Percentiles rank a stretch among this genome's conserved stretches.
Conservation (phyloP, 92 coral and sea anemone genomes). For the Epizoanthus stellaris region DNA sequence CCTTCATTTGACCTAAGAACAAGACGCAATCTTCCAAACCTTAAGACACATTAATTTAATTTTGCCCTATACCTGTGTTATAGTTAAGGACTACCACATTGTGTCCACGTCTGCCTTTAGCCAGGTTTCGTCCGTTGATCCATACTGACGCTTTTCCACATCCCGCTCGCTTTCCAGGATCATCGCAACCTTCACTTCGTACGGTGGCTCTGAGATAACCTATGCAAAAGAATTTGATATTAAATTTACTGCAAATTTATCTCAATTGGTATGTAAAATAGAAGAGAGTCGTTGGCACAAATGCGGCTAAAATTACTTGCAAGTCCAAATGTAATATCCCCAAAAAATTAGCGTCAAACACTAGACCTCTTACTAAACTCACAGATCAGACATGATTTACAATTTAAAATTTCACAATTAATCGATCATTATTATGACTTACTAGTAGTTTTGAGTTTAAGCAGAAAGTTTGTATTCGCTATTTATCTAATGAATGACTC, state of each 20-base stretch:
- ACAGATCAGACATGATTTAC: too few species aligned
- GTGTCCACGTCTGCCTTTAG: conserved; percentile 42
- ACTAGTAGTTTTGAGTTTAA: too few species aligned
- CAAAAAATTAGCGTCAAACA: too few species aligned
- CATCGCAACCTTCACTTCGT: conserved; percentile 60
- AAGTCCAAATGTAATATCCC: too few species aligned
- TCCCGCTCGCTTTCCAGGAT: conserved; percentile 42
- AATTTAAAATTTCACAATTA: too few species aligned
- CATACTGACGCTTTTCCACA: conserved; percentile 51
- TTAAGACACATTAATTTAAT: too few species aligned
- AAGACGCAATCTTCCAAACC: neutral
- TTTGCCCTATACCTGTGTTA: conserved; percentile 39
- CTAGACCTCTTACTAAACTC: too few species aligned
- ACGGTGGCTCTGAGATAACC: conserved; percentile 35
- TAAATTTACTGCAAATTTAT: too few species aligned
- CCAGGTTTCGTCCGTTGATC: conserved; percentile 46
- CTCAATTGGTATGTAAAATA: neutral
- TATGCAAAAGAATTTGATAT: neutral
- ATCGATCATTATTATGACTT: too few species aligned
- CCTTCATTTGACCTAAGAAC: neutral
- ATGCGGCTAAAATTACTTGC: too few species aligned
- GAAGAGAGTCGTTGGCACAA: neutral
- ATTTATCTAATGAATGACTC: too few species aligned
- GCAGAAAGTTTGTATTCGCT: too few species aligned
- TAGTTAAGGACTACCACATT: conserved; percentile 49